Evolutionary conservation across 1,140 invertebrate species (phyloP).

Genomic region (Diuraphis noxia): DNA sequence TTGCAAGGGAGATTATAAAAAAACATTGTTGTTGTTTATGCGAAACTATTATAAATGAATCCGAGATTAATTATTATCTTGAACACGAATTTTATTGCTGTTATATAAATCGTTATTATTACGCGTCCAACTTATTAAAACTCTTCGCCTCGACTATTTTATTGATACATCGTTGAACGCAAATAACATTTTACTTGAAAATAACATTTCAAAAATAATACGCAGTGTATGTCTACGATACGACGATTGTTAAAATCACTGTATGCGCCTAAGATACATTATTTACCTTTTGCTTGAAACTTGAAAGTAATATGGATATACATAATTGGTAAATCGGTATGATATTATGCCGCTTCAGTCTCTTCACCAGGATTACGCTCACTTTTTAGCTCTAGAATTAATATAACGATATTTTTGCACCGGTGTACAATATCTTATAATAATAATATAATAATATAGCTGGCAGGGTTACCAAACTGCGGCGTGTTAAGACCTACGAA

Average conservation of each 20-base stretch:
- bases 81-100: background rate
- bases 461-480: background rate
- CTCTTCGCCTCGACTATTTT: background rate
- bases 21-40: background rate
- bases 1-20: background rate
- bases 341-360: background rate
- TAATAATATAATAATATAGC: background rate
- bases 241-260: background rate
- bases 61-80: background rate
- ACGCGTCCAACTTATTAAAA: background rate
- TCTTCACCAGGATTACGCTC: background rate
- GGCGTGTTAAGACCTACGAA: background rate
- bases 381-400: background rate
- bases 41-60: background rate
- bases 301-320: no score
- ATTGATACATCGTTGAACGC: background rate
- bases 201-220: background rate
- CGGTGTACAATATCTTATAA: no score
- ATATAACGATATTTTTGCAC: background rate
- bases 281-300: background rate
- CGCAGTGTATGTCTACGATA: no score
- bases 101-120: background rate
- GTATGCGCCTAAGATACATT: background rate
- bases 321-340: no score
- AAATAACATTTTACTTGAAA: background rate